phyloP scores from a whole-genome alignment of 2,113 vertebrate species.

The Dipodomys ordii region DNA sequence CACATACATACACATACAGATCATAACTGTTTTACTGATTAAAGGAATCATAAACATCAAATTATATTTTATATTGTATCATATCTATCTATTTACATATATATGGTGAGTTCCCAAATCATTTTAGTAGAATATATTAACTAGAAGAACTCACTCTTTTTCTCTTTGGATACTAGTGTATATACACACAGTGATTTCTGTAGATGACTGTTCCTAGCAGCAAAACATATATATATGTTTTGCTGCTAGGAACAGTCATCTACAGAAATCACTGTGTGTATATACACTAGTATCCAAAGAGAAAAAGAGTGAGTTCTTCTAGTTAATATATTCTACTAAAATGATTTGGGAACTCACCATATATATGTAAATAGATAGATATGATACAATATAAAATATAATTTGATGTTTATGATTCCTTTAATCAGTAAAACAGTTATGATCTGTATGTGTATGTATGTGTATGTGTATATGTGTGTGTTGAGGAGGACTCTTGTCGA shows the following conservation, averaged over 20 bases:
- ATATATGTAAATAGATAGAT: not conserved
- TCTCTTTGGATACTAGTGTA: not conserved
- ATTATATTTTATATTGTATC: not conserved
- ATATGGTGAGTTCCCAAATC: not conserved
- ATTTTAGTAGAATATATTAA: slow-evolving; percentile 5
- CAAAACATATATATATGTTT: not conserved
- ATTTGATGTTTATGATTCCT: not conserved
- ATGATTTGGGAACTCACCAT: not conserved
- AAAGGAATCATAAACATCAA: not conserved
- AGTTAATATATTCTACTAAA: slow-evolving; percentile 7
- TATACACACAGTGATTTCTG: not conserved
- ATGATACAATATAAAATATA: not conserved
- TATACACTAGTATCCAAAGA: not conserved
- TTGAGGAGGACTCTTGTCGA: not conserved
- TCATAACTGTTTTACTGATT: not conserved
- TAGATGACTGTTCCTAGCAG: not conserved
- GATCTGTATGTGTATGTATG: not conserved
- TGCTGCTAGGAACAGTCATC: not conserved
- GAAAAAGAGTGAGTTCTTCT: not conserved
- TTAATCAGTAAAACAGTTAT: not conserved
- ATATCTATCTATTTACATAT: not conserved
- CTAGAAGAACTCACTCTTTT: not conserved
- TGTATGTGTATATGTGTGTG: not conserved
- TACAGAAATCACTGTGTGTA: not conserved
- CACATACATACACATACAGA: not conserved